Evolutionary conservation across 92 coral and sea anemone species (phyloP), one percentile per base, ranked within the genome.

Genomic region (Nematostella vectensis): DNA sequence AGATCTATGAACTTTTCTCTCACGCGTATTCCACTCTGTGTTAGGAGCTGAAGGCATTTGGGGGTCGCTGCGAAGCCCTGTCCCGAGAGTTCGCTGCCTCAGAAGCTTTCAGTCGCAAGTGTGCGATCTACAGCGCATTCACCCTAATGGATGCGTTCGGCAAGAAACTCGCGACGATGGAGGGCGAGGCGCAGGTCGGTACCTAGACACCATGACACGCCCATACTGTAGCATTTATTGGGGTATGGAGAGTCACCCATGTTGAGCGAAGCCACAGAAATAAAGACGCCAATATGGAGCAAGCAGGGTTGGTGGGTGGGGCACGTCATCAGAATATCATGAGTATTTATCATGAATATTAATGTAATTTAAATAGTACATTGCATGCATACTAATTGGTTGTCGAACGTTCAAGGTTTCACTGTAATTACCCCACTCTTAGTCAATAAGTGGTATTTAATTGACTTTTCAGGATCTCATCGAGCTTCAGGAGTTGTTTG

Each of bases 1-100:
- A n/a, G n/a, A n/a, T n/a, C n/a, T n/a, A n/a, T n/a, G n/a, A n/a
- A n/a, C n/a, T n/a, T n/a, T n/a, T n/a, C n/a, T n/a, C n/a, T n/a
- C n/a, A n/a, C n/a, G n/a, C n/a, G n/a, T n/a, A n/a, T n/a, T n/a
- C n/a, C n/a, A n/a, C n/a, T n/a, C n/a, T n/a, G n/a, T n/a, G n/a
- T n/a, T n/a, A 91, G 99, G 93, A 93, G 57, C 80, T 93, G 40
- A 80, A 72, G 39, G 96, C 85, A 11, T 93, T 93, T 54, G 99
- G 99, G 49, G 87, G 82, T 67, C 95, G 99, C 11, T 93, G 99
- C 58, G 99, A 78, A 19, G 51, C 80, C 55, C 94, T 93, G 37
- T 74, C 89, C 3, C 96, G 89, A 27, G 96, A 93, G 65, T 86
- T 93, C 75, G 72, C 66, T 30, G 63, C 80, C 44, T 86, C 99